These are phyloP conservation scores for Rutpela maculata DNA, from an alignment of 2,888 invertebrate species.

Conservation along the genomic window DNA sequence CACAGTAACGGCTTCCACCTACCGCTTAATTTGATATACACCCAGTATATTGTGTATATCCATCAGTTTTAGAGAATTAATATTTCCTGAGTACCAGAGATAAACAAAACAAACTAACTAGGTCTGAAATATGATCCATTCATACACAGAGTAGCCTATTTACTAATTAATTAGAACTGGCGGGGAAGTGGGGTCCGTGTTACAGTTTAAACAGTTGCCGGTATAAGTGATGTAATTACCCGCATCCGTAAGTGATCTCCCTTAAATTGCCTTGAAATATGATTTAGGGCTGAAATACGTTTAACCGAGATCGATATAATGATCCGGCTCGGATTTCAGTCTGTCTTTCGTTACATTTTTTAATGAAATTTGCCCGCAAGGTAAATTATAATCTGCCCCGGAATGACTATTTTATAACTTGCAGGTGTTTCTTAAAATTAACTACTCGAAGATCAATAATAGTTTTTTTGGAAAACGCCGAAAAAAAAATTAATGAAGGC, in stretches of 20 bases:
- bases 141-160: not conserved
- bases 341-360: not conserved
- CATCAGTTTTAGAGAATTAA: no score
- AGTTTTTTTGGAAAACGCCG: no score
- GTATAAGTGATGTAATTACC: slow-evolving; percentile 43
- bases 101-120: slow-evolving; percentile 6
- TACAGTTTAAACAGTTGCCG: slow-evolving; percentile 39
- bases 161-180: not conserved
- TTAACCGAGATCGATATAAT: slow-evolving; percentile 23
- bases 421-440: not conserved
- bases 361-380: not conserved
- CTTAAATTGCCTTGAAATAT: slow-evolving; percentile 38
- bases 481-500: no score
- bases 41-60: no score
- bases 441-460: not conserved
- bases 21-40: no score
- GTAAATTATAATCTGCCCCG: not conserved
- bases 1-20: no score
- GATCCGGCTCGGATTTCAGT: not conserved
- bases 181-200: not conserved
- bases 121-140: slow-evolving; percentile 7
- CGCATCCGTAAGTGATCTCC: slow-evolving; percentile 47
- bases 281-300: slow-evolving; percentile 20
- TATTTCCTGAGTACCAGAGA: not conserved
- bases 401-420: not conserved